Percentiles rank a stretch among this genome's conserved stretches.
Conservation (phyloP, 2,888 invertebrate genomes). For the Megastigmus dorsalis region DNA sequence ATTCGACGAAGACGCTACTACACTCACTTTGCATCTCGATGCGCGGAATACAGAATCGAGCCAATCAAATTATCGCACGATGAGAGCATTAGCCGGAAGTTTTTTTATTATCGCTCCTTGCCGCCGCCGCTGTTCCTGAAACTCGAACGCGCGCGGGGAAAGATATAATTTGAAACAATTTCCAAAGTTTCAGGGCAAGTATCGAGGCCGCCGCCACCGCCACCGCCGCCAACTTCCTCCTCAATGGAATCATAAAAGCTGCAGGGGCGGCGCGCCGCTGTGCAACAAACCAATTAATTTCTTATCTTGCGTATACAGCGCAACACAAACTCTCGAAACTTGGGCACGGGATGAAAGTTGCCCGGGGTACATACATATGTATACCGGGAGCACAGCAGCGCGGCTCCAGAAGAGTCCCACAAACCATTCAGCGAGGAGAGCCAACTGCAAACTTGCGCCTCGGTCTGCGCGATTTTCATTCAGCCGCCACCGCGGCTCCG, state of each 20-base stretch:
- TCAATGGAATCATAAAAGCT: background rate
- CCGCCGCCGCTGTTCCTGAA: too few relatives aligned
- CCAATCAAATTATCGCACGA: too few relatives aligned
- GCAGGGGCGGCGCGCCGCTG: background rate
- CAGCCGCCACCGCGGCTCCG: background rate
- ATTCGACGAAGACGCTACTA: too few relatives aligned
- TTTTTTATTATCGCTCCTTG: too few relatives aligned
- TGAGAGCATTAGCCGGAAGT: too few relatives aligned
- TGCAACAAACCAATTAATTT: conserved; percentile 2
- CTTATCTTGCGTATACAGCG: background rate
- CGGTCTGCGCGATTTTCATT: background rate
- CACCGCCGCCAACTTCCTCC: background rate
- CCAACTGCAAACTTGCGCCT: background rate
- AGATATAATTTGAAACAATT: background rate
- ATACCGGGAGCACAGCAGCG: too few relatives aligned
- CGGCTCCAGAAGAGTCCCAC: too few relatives aligned
- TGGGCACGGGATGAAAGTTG: conserved; percentile 8
- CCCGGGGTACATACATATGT: background rate
- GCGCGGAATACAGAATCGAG: too few relatives aligned
- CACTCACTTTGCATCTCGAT: too few relatives aligned
- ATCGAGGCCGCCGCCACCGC: too few relatives aligned
- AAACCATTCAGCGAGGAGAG: too few relatives aligned
- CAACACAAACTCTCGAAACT: background rate
- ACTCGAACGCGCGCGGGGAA: too few relatives aligned
- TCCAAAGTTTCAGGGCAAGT: background rate